Conservation (phyloP, 1,140 invertebrate species). For the Pseudobourletiella spinata region DNA sequence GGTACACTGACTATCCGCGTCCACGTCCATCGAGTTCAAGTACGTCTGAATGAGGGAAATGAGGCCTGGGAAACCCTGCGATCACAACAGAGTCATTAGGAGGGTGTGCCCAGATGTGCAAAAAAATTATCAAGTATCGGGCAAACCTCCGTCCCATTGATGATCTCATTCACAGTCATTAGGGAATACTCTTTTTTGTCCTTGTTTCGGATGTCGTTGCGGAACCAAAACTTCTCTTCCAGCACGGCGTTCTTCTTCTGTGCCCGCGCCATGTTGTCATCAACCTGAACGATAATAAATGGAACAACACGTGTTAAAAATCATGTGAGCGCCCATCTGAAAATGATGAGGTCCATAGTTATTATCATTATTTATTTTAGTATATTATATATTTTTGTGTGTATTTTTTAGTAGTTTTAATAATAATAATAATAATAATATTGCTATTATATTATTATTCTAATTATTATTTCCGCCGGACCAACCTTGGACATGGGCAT, state of each 20-base stretch:
- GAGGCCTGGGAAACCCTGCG: slow-evolving; percentile 84
- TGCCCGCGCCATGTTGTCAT: slow-evolving; percentile 94
- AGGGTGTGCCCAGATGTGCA: too few relatives aligned
- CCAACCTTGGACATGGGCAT: slow-evolving; percentile 93
- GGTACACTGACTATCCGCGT: slow-evolving; percentile 82
- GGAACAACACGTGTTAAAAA: neutral
- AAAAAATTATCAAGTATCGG: too few relatives aligned
- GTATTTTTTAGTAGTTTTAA: too few relatives aligned
- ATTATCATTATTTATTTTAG: too few relatives aligned
- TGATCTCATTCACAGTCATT: slow-evolving; percentile 91
- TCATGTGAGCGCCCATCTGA: too few relatives aligned
- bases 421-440: too few relatives aligned
- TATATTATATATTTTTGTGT: too few relatives aligned
- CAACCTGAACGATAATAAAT: slow-evolving; percentile 53
- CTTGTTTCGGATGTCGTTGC: slow-evolving; percentile 60
- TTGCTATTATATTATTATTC: neutral
- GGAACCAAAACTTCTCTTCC: slow-evolving; percentile 82
- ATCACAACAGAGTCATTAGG: neutral
- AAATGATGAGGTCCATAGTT: too few relatives aligned
- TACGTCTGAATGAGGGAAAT: slow-evolving; percentile 89
- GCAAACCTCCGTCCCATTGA: slow-evolving; percentile 90
- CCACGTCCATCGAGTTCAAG: slow-evolving; percentile 84
- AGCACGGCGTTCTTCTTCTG: slow-evolving; percentile 80
- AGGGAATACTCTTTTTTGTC: slow-evolving; percentile 51
- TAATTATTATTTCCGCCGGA: neutral